Evolutionary conservation across 2,113 vertebrate species (phyloP), one percentile per base, ranked within the genome.

Genomic region (Scomber colias): DNA sequence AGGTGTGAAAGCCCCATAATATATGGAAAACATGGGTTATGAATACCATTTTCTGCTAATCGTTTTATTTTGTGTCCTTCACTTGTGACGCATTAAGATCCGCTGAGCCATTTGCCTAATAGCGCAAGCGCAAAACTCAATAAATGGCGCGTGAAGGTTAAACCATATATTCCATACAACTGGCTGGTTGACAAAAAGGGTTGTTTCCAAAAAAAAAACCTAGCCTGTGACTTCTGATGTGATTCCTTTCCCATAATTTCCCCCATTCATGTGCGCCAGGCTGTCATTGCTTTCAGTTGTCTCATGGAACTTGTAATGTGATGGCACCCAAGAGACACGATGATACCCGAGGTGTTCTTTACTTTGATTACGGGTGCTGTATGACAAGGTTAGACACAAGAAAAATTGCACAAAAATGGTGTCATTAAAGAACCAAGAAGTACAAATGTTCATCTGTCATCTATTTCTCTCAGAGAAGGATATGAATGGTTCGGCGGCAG

Each of bases 81-180:
- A 71, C 51, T 64, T 50, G 24, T 53, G n/a, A 56, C 64, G 55
- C 68, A 66, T 72, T 65, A 53, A 45, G 7, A 68, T 48, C 35
- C 30, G 68, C 44, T 64, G 54, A 66, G 57, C 61, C 69, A 45
- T 85, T 69, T 14, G 21, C 59, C 71, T 62, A 24, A 53, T 27
- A 69, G 68, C 57, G 78, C 40, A 56, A 65, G 74, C 54, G 45
- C 57, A 46, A 71, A 81, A 80, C n/a, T 55, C 71, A 83, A 51
- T 46, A 45, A 76, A 61, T 45, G 59, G 61, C 24, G 57, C n/a
- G 1, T 87, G 72, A 90, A 90, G 63, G 84, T 83, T 83, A 82
- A 87, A n/a, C 40, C 48, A 19, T 75, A 70, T 66, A 75, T 67
- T 83, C 50, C 19, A 61, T 63, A 48, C 19, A 10, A 44, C 19